Percentiles rank a stretch among this genome's conserved stretches.
These are phyloP conservation scores for Andricus curvator DNA, from an alignment of 2,888 invertebrate genomes.

Conservation along the genomic window DNA sequence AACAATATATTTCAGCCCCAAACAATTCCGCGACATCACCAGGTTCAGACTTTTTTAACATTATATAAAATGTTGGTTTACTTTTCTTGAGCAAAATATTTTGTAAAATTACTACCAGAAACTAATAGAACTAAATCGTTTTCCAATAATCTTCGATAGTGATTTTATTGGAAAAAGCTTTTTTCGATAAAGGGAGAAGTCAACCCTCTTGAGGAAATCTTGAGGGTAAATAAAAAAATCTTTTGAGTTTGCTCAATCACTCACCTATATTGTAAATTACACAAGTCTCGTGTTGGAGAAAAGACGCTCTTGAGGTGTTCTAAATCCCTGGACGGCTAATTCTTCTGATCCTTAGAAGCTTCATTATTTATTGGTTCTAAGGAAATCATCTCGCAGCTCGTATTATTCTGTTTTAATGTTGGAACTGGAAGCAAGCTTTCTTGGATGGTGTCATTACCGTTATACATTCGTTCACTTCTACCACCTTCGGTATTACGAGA, in stretches of 20 bases:
- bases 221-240: not conserved
- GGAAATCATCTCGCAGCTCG: conserved; percentile 69
- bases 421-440: conserved; percentile 81
- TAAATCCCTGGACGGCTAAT: conserved; percentile 24
- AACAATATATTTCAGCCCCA: too few relatives aligned
- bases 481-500: conserved; percentile 82
- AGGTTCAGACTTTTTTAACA: too few relatives aligned
- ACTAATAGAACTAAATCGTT: not conserved
- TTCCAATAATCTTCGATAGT: not conserved
- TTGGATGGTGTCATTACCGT: conserved; percentile 87
- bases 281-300: not conserved
- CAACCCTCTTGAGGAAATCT: not conserved
- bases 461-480: conserved; percentile 85
- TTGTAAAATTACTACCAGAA: not conserved
- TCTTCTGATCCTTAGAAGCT: conserved; percentile 20
- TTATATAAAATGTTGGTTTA: not conserved
- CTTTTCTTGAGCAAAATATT: not conserved
- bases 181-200: not conserved
- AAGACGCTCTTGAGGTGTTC: conserved; percentile 13
- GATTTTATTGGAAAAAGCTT: not conserved
- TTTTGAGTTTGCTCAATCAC: not conserved
- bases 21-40: too few relatives aligned
- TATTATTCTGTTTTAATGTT: conserved; percentile 59
- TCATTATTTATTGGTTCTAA: conserved; percentile 64
- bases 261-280: conserved; percentile 18